Base-by-base conservation (phyloP, 2,888 invertebrate species). In the Drosophila nigritarsus region DNA sequence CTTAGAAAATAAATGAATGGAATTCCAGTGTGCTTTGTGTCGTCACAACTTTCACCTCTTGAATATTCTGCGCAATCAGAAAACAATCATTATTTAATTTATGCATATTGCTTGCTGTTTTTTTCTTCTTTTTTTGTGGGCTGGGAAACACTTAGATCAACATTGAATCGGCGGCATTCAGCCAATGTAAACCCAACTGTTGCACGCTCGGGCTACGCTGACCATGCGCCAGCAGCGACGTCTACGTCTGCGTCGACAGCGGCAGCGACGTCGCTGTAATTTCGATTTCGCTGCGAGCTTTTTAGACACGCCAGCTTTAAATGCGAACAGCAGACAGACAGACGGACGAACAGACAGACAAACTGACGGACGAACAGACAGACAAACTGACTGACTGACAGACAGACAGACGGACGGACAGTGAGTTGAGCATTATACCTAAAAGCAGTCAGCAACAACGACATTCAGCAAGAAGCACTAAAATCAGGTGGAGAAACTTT, bases 141-240 rank as follows among this genome's bases (percentile, higher is more conserved):
- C 53, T 64, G 67, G 62, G 55, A 82, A 72, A 75, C 56, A 51
- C 8, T 60, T 73, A 73, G 84, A 69, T 75, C 76, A 89, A 81
- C 74, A 71, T 38, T 54, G 36, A 61, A 40, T 40, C 49, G 53
- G 32, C 30, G 40, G 59, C 54, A 49, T 65, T 68, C 60, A n/a
- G 38, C 13, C 38, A 55, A 55, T 55, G 29, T 27, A 38, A 38
- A 61, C 42, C 73, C 72, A 87, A 77, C 71, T 85, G 85, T 89
- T 89, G 89, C 85, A 85, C 82, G 85, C 89, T 89, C 75, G 89
- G 89, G 75, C 87, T 80, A 75, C 80, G 72, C 58, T 73, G 82
- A 53, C 80, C 70, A 80, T 85, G 85, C 53, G 51, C n/a, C 51
- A 38, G 42, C 51, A 49, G 38, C 40, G 48, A 64, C 27, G 24